Evolutionary conservation across 2,113 vertebrate species (phyloP), one percentile per base, ranked within the genome.

Genomic region (Mustela nigripes): DNA sequence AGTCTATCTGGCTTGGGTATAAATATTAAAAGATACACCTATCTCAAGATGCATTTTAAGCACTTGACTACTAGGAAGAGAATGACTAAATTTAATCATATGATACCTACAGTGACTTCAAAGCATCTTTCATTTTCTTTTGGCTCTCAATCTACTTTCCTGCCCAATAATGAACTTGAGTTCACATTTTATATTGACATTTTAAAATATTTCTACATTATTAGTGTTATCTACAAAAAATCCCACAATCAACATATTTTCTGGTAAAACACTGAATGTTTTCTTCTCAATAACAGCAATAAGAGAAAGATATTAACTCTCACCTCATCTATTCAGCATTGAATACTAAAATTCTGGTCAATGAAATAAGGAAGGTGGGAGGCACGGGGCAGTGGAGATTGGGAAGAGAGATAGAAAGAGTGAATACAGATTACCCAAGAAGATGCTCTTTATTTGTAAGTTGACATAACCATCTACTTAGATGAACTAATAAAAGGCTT

Each of bases 11-110:
- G 16, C 16, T 94, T 80, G 28, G 81, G 26, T 45, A 86, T 36
- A 80, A 93, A 69, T 48, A 79, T 69, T 67, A 60, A 85, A 83
- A 79, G 50, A 76, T 60, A 91, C 1, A 86, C 39, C 24, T 86
- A 48, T 62, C 48, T 69, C 19, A 24, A 62, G 10, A 79, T 80
- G n/a, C 26, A 62, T 50, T 69, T 8, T 79, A 18, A 67, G 71
- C 42, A 11, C n/a, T 80, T 62, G 67, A 53, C 26, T 15, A 81
- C 24, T 56, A 74, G 31, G 10, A 81, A 82, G 74, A 96, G 31
- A 87, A 67, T 53, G 33, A 92, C 7, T 39, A 82, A 56, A 88
- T 83, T 96, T 74, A 96, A 42, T 82, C 45, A 71, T 71, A 71
- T 79, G 73, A 90, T 86, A 53, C 28, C 26, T 84, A 63, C 56